A percentile compares a stretch with the other conserved stretches of the same genome.
Evolutionary conservation across 2,797 vertebrate species (phyloP).

Genomic region (Notolabrus celidotus): DNA sequence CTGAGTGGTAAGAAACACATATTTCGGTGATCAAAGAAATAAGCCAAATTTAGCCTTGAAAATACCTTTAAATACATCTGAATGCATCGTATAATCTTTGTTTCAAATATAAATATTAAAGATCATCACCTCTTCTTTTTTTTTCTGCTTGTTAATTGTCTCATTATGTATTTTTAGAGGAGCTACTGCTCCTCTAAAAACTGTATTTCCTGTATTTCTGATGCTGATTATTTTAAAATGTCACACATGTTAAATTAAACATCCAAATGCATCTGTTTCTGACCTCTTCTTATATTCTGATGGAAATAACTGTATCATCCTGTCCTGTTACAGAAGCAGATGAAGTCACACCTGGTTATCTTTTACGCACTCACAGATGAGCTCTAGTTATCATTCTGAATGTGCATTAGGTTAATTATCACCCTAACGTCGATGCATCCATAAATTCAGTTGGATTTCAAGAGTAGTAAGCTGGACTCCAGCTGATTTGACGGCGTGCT

Average conservation of each 20-base stretch:
- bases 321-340: not conserved
- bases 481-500: conserved; percentile 15
- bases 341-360: not conserved
- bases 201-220: not conserved
- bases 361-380: not conserved
- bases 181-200: no score
- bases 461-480: conserved; percentile 7
- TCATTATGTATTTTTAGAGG: no score
- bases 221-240: no score
- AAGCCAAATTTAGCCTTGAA: not conserved
- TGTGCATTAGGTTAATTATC: conserved; percentile 16
- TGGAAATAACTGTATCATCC: no score
- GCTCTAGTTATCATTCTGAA: conserved; percentile 17
- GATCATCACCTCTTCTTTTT: no score
- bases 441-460: conserved; percentile 28
- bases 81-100: not conserved
- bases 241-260: not conserved
- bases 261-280: not conserved
- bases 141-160: no score
- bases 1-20: conserved; percentile 9
- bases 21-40: no score
- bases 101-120: not conserved
- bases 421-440: not conserved
- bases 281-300: not conserved
- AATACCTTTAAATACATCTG: not conserved